A percentile compares a stretch with the other conserved stretches of the same genome.
Conservation (phyloP, 2,113 vertebrate genomes). For the Taxidea taxus region DNA sequence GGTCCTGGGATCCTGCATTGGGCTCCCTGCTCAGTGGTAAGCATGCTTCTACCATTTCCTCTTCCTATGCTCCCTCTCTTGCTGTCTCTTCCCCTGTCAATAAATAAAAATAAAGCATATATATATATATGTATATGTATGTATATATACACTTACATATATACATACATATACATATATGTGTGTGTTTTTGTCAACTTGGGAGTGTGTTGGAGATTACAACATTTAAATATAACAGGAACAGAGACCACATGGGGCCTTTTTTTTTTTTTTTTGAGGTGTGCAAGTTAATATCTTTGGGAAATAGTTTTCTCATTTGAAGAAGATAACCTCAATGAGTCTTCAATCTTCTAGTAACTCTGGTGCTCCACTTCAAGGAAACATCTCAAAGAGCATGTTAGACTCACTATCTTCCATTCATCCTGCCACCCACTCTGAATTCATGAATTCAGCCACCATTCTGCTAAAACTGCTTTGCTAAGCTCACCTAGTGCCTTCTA, state of each 20-base stretch:
- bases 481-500: background rate
- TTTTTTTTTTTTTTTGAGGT: background rate
- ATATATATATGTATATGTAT: too few relatives aligned
- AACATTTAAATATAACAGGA: background rate
- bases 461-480: background rate
- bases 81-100: too few relatives aligned
- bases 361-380: background rate
- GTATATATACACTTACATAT: too few relatives aligned
- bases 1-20: too few relatives aligned
- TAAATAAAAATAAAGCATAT: too few relatives aligned
- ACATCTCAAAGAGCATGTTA: background rate
- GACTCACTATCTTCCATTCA: background rate
- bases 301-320: background rate
- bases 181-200: background rate
- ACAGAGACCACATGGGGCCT: fast-evolving
- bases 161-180: too few relatives aligned
- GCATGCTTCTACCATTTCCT: too few relatives aligned
- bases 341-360: background rate
- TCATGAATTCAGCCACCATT: background rate
- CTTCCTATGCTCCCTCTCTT: too few relatives aligned
- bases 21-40: too few relatives aligned
- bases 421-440: background rate
- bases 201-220: background rate
- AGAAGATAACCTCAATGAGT: background rate
- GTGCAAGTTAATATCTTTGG: background rate